Evolutionary conservation across 2,888 invertebrate species (phyloP), one percentile per base, ranked within the genome.

Genomic region (Xestia sexstrigata): DNA sequence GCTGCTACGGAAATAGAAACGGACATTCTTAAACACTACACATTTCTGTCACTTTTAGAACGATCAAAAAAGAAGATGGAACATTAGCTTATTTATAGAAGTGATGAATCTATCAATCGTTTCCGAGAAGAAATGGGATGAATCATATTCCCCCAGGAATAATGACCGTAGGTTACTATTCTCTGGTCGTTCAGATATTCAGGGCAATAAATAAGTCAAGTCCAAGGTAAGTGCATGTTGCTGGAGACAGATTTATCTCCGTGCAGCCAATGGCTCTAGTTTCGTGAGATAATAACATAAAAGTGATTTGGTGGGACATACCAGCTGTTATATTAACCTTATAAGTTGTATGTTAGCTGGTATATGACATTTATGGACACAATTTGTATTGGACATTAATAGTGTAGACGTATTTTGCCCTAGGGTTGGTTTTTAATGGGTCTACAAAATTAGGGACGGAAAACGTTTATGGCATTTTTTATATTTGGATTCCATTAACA

Each of bases 201-300:
- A 85, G 83, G 35, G 86, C 87, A 86, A 92, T 92, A 93, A 93
- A 92, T 89, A 93, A 91, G 89, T 90, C 92, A 91, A 90, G 90
- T 87, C 85, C 87, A 90, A 91, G 89, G 89, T 89, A 90, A 90
- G 89, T 87, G 83, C 74, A 79, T 73, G 81, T 72, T 81, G 66
- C 66, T 81, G 79, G 39, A 35, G 82, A 88, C 81, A 81, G 88
- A 88, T 89, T 89, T 88, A 89, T 86, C 82, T 76, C 74, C 39
- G 42, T 71, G 45, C 66, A 68, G 70, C 74, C 74, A 74, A 79
- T 81, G 67, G 82, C 76, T 78, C 77, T 85, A 85, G 83, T 87
- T 89, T 83, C 76, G 65, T 80, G 79, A 85, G 85, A 88, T 81
- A 87, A 87, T 84, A 84, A 82, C 87, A 81, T 78, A 79, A 84